phyloP scores from a whole-genome alignment of 1,140 invertebrate species.

The Episyrphus balteatus region DNA sequence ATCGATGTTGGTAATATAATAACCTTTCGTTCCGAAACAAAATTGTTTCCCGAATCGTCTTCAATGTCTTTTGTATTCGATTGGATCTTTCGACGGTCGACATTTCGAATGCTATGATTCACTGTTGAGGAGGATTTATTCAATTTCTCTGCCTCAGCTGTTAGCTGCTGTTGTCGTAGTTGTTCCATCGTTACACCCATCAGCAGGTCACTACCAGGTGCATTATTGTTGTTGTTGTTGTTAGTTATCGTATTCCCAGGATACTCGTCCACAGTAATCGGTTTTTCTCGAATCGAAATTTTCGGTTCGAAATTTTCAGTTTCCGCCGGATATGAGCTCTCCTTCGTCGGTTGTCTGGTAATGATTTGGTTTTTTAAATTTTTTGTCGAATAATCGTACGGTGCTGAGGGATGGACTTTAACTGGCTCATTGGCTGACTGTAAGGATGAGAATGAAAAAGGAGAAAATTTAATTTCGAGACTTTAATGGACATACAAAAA shows the following conservation, averaged over 20 bases:
- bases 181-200: not conserved
- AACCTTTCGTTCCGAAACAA: constrained; percentile 21
- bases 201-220: not conserved
- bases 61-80: constrained; percentile 37
- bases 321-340: not conserved
- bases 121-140: constrained; percentile 8
- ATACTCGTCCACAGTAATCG: not conserved
- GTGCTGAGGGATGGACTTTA: constrained; percentile 12
- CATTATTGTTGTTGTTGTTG: not conserved
- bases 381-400: constrained; percentile 15
- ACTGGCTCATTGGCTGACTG: constrained; percentile 26
- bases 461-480: not conserved
- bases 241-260: not conserved
- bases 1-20: constrained; percentile 27
- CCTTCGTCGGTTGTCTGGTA: constrained; percentile 1
- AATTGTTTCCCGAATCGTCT: constrained; percentile 33
- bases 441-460: not conserved
- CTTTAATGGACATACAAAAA: not conserved
- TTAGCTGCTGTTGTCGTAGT: not conserved
- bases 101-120: constrained; percentile 18
- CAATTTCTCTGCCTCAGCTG: not conserved
- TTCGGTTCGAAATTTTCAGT: constrained; percentile 1
- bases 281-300: constrained; percentile 2
- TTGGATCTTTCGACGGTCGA: constrained; percentile 34
- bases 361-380: constrained; percentile 29